phyloP scores from a whole-genome alignment of 1,140 invertebrate species.

The Bicyclus anynana region DNA sequence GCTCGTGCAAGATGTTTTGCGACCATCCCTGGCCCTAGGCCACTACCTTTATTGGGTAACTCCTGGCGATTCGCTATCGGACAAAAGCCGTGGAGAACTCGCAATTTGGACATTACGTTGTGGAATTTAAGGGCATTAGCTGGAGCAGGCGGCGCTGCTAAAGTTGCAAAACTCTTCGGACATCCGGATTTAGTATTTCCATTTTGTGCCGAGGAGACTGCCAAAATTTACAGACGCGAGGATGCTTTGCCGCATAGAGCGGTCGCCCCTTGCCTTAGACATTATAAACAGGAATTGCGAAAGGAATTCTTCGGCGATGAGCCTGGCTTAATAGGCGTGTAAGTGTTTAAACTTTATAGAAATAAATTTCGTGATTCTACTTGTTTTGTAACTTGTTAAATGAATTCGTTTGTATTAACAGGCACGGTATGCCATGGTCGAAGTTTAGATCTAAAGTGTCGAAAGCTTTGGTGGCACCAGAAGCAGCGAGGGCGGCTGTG shows the following conservation, averaged over 20 bases:
- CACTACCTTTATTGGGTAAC: slow-evolving; percentile 87
- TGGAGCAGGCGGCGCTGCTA: slow-evolving; percentile 82
- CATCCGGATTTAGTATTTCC: slow-evolving; percentile 89
- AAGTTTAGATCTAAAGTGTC: slow-evolving; percentile 89
- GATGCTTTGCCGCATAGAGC: slow-evolving; percentile 87
- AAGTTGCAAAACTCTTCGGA: slow-evolving; percentile 85
- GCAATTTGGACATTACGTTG: slow-evolving; percentile 53
- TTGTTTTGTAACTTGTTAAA: background rate
- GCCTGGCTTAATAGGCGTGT: slow-evolving; percentile 88
- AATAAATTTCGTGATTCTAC: too few relatives aligned
- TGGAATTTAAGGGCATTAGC: slow-evolving; percentile 60
- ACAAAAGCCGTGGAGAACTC: slow-evolving; percentile 57
- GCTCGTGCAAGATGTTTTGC: slow-evolving; percentile 79
- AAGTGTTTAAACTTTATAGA: slow-evolving; percentile 75
- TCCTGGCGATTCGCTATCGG: slow-evolving; percentile 86
- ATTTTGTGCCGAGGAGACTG: slow-evolving; percentile 86
- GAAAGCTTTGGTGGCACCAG: slow-evolving; percentile 87
- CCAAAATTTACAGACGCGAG: slow-evolving; percentile 85
- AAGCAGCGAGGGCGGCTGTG: slow-evolving; percentile 86
- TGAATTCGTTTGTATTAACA: slow-evolving; percentile 50
- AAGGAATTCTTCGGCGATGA: slow-evolving; percentile 85
- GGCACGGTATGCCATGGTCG: slow-evolving; percentile 91
- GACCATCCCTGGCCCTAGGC: slow-evolving; percentile 86
- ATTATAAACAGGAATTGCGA: slow-evolving; percentile 86
- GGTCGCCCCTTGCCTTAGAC: slow-evolving; percentile 87